Conservation (phyloP, 1,140 invertebrate genomes). For the Caenorhabditis brenneri region DNA sequence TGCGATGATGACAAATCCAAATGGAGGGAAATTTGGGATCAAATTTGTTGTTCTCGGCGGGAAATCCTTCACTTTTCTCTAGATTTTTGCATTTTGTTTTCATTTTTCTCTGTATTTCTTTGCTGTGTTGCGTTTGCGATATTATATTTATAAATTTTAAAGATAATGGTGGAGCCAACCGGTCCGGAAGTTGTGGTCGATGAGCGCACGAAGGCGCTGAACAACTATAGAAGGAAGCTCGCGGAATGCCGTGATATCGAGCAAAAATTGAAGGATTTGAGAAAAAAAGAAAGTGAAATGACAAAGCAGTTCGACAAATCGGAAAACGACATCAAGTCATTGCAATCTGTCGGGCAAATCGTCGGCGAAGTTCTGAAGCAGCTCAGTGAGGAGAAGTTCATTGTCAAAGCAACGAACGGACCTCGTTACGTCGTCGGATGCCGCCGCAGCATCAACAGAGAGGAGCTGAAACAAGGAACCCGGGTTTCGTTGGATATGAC, state of each 20-base stretch:
- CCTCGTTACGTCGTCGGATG: slow-evolving; percentile 99
- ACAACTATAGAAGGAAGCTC: slow-evolving; percentile 63
- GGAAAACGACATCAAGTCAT: slow-evolving; percentile 97
- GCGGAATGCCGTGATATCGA: slow-evolving; percentile 68
- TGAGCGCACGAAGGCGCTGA: slow-evolving; percentile 60
- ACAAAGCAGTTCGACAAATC: slow-evolving; percentile 99
- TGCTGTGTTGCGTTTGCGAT: neutral
- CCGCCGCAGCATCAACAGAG: slow-evolving; percentile 91
- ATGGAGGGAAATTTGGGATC: too few species aligned
- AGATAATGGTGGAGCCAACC: slow-evolving; percentile 50
- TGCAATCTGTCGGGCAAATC: slow-evolving; percentile 98
- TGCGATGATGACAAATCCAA: too few species aligned
- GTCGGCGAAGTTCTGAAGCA: slow-evolving; percentile 99
- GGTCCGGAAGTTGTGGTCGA: slow-evolving; percentile 55
- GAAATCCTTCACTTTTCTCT: too few species aligned
- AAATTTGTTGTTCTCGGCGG: too few species aligned
- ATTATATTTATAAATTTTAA: neutral
- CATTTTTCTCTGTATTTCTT: too few species aligned
- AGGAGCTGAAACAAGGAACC: slow-evolving; percentile 90
- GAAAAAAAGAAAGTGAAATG: slow-evolving; percentile 81
- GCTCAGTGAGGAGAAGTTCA: slow-evolving; percentile 98
- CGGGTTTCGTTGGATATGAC: slow-evolving; percentile 99
- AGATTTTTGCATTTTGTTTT: too few species aligned
- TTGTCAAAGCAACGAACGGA: slow-evolving; percentile 99
- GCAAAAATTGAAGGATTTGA: slow-evolving; percentile 66